Evolutionary conservation across 2,797 vertebrate genomes (phyloP).

Genomic region (Chrysocyon brachyurus): DNA sequence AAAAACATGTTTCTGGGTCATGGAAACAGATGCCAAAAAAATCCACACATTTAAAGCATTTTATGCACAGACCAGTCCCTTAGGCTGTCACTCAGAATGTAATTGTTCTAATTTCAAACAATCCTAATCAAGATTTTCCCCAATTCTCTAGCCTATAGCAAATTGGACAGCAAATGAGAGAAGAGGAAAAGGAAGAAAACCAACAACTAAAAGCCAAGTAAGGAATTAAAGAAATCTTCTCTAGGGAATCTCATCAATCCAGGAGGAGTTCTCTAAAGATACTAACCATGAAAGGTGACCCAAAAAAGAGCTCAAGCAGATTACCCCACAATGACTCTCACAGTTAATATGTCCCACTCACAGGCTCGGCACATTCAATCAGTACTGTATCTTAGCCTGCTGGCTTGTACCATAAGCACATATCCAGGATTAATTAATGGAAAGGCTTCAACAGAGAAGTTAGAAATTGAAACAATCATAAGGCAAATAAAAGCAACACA

Average conservation of each 20-base stretch:
- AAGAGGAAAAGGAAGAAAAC: neutral
- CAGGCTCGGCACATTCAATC: neutral
- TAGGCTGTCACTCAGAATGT: neutral
- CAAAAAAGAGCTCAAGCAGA: neutral
- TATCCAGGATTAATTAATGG: neutral
- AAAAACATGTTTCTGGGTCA: constrained; percentile 46
- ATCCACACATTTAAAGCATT: neutral
- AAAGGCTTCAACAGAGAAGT: neutral
- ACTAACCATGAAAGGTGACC: no score
- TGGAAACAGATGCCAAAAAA: constrained; percentile 41
- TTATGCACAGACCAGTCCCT: constrained; percentile 9
- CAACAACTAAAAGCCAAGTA: neutral
- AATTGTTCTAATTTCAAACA: neutral
- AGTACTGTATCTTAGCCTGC: neutral
- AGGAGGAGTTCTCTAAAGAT: neutral
- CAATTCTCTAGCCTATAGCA: neutral
- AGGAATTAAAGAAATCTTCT: neutral
- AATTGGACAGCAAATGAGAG: neutral
- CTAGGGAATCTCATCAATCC: neutral
- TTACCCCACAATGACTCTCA: neutral
- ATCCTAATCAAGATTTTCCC: neutral
- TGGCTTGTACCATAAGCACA: neutral
- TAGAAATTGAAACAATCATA: neutral
- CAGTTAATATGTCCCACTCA: no score
- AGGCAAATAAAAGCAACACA: neutral